Conservation (phyloP, 1,140 invertebrate genomes). For the Atta colombica region DNA sequence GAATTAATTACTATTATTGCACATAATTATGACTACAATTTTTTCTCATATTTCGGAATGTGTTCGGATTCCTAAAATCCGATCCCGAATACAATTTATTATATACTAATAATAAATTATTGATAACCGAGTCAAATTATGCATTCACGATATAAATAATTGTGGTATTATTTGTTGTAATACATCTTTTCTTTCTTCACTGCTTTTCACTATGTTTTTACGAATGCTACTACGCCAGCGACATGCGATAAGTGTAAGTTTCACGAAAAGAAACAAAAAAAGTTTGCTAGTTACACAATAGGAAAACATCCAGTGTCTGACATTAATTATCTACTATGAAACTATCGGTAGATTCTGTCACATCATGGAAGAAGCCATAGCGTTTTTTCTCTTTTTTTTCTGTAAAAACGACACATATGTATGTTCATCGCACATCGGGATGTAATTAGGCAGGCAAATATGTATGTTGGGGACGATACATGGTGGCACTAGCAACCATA, state of each 20-base stretch:
- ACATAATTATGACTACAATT: constrained; percentile 25
- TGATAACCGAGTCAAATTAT: constrained; percentile 1
- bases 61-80: constrained; percentile 4
- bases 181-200: not conserved
- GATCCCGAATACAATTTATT: constrained; percentile 21
- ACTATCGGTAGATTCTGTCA: constrained; percentile 36
- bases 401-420: constrained; percentile 26
- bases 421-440: constrained; percentile 46
- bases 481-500: constrained; percentile 76
- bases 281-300: constrained; percentile 16
- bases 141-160: not conserved
- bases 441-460: constrained; percentile 76
- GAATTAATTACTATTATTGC: constrained; percentile 13
- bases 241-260: constrained; percentile 16
- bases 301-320: constrained; percentile 18
- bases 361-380: constrained; percentile 51
- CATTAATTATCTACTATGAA: constrained; percentile 32
- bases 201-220: not conserved
- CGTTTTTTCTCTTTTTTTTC: not conserved
- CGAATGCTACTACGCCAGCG: not conserved
- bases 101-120: constrained; percentile 14
- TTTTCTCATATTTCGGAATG: not conserved
- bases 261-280: constrained; percentile 6
- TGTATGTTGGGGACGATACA: constrained; percentile 78
- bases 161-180: constrained; percentile 2